Evolutionary conservation across 2,113 vertebrate genomes (phyloP).

Genomic region (Phocoena phocoena): DNA sequence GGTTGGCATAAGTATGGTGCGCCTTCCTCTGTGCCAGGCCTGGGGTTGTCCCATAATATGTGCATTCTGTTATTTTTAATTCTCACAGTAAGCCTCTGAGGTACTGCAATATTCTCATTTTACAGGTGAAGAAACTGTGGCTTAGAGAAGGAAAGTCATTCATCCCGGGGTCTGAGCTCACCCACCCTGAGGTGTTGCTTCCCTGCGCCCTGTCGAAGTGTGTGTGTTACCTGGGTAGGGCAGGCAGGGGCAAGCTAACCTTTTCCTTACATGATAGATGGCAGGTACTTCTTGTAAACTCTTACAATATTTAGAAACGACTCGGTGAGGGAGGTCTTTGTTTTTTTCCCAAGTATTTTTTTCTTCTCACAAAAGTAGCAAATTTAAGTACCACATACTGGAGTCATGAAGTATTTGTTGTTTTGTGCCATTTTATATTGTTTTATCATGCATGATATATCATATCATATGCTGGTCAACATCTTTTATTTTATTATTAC

Average conservation of each 20-base stretch:
- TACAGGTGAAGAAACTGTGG: neutral
- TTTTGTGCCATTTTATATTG: neutral
- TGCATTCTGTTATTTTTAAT: neutral
- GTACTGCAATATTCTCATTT: neutral
- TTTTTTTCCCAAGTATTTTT: neutral
- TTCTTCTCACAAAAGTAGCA: neutral
- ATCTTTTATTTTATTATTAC: neutral
- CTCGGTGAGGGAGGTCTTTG: neutral
- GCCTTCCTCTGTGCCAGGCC: neutral
- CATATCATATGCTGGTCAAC: neutral
- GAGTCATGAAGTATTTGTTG: neutral
- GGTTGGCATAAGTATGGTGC: fast-evolving
- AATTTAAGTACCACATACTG: neutral
- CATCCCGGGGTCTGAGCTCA: neutral
- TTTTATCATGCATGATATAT: neutral
- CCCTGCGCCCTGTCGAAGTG: fast-evolving
- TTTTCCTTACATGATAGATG: fast-evolving
- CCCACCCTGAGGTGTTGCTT: too few species aligned
- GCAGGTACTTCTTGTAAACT: neutral
- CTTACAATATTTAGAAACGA: neutral
- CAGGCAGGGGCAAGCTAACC: fast-evolving
- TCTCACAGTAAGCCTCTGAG: neutral
- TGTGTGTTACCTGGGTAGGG: neutral
- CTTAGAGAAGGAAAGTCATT: neutral
- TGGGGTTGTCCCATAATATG: neutral